Base-by-base conservation (phyloP, 2,113 vertebrate species). In the Lanius collurio region DNA sequence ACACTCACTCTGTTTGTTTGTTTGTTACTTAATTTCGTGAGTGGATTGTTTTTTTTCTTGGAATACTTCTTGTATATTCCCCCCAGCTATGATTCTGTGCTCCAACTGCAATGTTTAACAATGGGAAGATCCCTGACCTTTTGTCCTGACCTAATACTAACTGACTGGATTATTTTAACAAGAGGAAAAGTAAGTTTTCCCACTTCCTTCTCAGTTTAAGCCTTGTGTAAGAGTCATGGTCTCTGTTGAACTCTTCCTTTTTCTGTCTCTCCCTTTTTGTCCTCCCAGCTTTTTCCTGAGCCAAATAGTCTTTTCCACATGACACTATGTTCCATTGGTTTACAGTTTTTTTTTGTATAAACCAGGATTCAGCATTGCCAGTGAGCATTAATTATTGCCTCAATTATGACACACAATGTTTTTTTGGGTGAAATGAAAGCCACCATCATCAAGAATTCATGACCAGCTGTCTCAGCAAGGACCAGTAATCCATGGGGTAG, bases 181-280 rank as follows among this genome's bases (percentile, higher is more conserved):
- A 88, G 59, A 84, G 49, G 26, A 96, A 93, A 87, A 96, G 62
- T 84, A 82, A 90, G 77, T 95, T 97, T 94, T 84, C 86, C 78
- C 87, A 85, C 85, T 96, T 95, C 76, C 76, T 42, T 84, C 90
- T 90, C 70, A 49, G 65, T 92, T 76, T 74, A 69, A 87, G 52
- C 26, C 47, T 73, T 85, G 37, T 77, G 30, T 41, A 85, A 83
- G 31, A 82, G 64, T 84, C 64, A 27, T 39, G 79, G 53, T 83
- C 56, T 89, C 74, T 81, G 75, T 28, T 89, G 71, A 95, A 86
- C 65, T 85, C 67, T 89, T 74, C 42, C 39, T 86, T 75, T 59
- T 79, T 83, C 71, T 83, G 31, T 78, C 59, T 83, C 42, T 88
- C 65, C 12, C 26, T 94, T 84, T 86, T 70, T 78, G 39, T 81